Evolutionary conservation across 2,113 vertebrate species (phyloP), one percentile per base, ranked within the genome.

Genomic region (Clarias magur): DNA sequence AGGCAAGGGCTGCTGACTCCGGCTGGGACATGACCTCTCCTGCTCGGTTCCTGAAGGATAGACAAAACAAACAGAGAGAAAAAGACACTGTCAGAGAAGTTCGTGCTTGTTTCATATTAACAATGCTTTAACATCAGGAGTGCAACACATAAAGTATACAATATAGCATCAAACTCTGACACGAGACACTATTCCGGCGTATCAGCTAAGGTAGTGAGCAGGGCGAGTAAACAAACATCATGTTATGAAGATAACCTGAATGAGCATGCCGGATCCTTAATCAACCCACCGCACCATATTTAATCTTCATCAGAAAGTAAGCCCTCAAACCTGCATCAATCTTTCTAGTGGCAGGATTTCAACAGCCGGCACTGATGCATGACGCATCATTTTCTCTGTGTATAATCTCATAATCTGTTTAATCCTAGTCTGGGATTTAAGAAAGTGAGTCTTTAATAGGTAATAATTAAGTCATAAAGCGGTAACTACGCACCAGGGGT

Each of bases 1-100:
- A 0, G 91, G 92, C 84, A 90, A 85, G 65, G 92, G 91, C 42
- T 82, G 63, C 76, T 88, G 78, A 80, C 11, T 88, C 10, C 7
- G 72, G 10, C 84, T 72, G 84, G 65, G 62, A 79, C 76, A 56
- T 4, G 81, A 82, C 60, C 13, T 85, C 27, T 6, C 57, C 83
- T 90, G 86, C 59, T 59, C 91, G 70, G 85, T 82, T 82, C 84
- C 85, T 5, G 53, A 90, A 53, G 78, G 87, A 67, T 48, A 85
- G 19, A 84, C 48, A 73, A 82, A 82, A 78, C 6, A 42, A 8
- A 59, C 54, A 81, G 81, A 82, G 75, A 6, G 34, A 59, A 83
- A 30, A 59, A 1, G 19, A 42, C 15, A 81, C 3, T 30, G 11
- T 67, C n/a, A 67, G 48, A 57, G 21, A 34, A 21, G 4, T 81